Conservation (phyloP, 2,113 vertebrate genomes). For the Procapra przewalskii region DNA sequence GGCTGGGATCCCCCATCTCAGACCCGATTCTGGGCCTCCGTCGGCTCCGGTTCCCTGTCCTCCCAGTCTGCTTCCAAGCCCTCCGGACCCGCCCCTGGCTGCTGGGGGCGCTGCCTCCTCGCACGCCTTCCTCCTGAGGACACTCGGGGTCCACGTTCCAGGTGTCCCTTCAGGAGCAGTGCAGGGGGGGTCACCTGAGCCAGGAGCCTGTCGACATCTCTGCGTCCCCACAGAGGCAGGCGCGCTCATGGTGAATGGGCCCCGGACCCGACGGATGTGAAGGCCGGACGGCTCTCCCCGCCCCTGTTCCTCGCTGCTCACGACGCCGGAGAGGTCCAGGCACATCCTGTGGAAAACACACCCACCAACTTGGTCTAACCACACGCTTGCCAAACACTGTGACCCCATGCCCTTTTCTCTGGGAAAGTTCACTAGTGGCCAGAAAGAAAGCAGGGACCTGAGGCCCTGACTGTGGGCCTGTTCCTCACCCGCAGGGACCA, state of each 20-base stretch:
- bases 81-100: fast-evolving
- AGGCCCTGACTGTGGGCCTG: fast-evolving
- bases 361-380: neutral
- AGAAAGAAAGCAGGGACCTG: neutral
- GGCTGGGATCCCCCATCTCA: fast-evolving
- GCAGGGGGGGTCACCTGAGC: neutral
- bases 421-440: neutral
- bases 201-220: neutral
- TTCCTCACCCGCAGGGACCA: neutral
- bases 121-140: fast-evolving
- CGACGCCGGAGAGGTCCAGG: fast-evolving
- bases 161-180: too few species aligned
- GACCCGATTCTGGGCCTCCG: neutral
- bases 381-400: fast-evolving
- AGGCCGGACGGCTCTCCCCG: fast-evolving
- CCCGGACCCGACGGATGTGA: fast-evolving
- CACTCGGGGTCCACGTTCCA: fast-evolving
- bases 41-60: neutral
- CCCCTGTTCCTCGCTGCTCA: fast-evolving
- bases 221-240: fast-evolving
- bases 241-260: fast-evolving
- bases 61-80: neutral
- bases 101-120: neutral
- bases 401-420: neutral
- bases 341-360: fast-evolving